These are phyloP conservation scores for Chelonia mydas DNA, from an alignment of 2,797 vertebrate species.

Conservation along the genomic window DNA sequence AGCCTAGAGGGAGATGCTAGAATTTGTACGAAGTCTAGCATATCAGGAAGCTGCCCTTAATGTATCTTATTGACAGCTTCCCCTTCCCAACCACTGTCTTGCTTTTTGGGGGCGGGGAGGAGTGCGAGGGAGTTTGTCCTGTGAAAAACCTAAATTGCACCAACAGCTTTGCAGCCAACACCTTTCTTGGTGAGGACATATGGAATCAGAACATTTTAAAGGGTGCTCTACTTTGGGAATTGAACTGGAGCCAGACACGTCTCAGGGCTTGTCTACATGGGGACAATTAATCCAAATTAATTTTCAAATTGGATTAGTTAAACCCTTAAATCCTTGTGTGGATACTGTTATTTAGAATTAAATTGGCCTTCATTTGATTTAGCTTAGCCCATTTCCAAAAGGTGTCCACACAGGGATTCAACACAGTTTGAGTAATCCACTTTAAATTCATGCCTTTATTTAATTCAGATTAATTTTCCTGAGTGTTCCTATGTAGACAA, in stretches of 20 bases:
- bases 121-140: neutral
- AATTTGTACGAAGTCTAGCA: neutral
- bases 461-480: neutral
- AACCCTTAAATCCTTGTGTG: neutral
- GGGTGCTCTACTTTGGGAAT: neutral
- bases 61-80: neutral
- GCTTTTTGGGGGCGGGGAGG: too few species aligned
- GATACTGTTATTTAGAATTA: neutral
- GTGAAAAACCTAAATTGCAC: neutral
- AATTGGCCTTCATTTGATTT: neutral
- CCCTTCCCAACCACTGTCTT: neutral
- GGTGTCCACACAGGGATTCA: neutral
- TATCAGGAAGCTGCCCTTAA: neutral
- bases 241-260: neutral
- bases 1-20: rapidly evolving
- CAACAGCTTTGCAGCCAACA: neutral
- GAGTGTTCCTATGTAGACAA: neutral
- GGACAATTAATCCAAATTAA: neutral
- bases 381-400: neutral
- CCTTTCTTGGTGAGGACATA: neutral
- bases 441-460: neutral
- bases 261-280: neutral
- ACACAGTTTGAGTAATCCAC: neutral
- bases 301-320: neutral
- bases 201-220: neutral